Conservation (phyloP, 2,888 invertebrate genomes). For the Drosophila bunnanda region DNA sequence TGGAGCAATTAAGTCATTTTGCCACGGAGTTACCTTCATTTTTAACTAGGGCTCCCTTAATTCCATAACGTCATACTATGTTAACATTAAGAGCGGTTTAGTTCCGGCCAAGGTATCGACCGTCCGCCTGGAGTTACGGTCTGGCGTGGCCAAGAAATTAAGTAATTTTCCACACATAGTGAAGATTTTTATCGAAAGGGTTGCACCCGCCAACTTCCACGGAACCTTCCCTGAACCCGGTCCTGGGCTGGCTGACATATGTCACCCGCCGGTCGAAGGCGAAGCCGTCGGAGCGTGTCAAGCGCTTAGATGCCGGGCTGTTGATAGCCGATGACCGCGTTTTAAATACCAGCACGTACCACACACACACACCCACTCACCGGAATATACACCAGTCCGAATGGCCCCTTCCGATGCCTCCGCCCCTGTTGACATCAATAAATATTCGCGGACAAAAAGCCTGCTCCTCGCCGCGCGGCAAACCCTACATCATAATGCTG, state of each 20-base stretch:
- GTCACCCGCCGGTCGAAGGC: slow-evolving; percentile 61
- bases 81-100: neutral
- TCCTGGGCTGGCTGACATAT: slow-evolving; percentile 61
- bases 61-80: neutral
- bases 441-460: slow-evolving; percentile 72
- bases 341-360: slow-evolving; percentile 74
- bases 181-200: slow-evolving; percentile 74
- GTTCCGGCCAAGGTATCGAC: slow-evolving; percentile 17
- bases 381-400: too few relatives aligned
- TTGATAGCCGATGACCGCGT: slow-evolving; percentile 71
- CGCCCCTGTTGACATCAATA: slow-evolving; percentile 75
- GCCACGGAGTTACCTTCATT: neutral
- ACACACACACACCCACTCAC: slow-evolving; percentile 40
- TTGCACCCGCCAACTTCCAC: slow-evolving; percentile 45
- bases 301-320: slow-evolving; percentile 70
- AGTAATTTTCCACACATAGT: slow-evolving; percentile 72
- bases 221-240: neutral
- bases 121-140: slow-evolving; percentile 52
- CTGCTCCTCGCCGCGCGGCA: slow-evolving; percentile 15
- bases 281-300: slow-evolving; percentile 68
- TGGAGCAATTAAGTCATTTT: slow-evolving; percentile 14
- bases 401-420: neutral
- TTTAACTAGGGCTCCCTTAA: neutral
- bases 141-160: slow-evolving; percentile 68
- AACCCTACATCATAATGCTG: slow-evolving; percentile 68